Evolutionary conservation across 2,888 invertebrate genomes (phyloP).

Genomic region (Corbicula japonica): DNA sequence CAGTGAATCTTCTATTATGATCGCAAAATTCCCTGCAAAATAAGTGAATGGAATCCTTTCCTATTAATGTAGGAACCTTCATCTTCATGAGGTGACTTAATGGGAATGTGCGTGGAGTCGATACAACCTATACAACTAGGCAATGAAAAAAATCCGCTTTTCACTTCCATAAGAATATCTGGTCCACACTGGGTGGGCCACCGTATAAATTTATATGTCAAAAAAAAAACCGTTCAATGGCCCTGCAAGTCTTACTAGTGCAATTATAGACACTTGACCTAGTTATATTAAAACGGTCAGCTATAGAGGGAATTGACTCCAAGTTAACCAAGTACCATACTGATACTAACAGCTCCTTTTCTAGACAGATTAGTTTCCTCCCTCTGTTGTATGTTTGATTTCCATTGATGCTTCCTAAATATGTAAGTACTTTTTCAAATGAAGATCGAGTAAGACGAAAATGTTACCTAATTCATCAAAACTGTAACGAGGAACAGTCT

Average conservation of each 20-base stretch:
- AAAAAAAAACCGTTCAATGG: neutral
- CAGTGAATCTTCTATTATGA: neutral
- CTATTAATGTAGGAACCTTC: neutral
- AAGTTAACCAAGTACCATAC: slow-evolving; percentile 9
- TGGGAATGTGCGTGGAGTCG: neutral
- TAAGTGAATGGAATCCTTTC: neutral
- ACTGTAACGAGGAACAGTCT: neutral
- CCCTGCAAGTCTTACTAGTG: neutral
- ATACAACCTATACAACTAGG: neutral
- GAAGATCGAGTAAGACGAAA: neutral
- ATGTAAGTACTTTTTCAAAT: slow-evolving; percentile 12
- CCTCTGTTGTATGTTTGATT: neutral
- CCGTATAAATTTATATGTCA: neutral
- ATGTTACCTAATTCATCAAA: neutral
- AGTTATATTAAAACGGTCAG: slow-evolving; percentile 13
- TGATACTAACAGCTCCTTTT: slow-evolving; percentile 7
- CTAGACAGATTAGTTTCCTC: neutral
- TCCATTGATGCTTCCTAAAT: slow-evolving; percentile 8
- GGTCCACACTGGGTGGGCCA: neutral
- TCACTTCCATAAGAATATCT: neutral
- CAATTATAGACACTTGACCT: slow-evolving; percentile 3
- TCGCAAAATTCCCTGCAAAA: neutral
- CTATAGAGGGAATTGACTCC: slow-evolving; percentile 5
- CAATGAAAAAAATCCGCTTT: neutral
- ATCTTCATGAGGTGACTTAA: neutral